Conservation (phyloP, 2,888 invertebrate species). For the Polietes domitor region DNA sequence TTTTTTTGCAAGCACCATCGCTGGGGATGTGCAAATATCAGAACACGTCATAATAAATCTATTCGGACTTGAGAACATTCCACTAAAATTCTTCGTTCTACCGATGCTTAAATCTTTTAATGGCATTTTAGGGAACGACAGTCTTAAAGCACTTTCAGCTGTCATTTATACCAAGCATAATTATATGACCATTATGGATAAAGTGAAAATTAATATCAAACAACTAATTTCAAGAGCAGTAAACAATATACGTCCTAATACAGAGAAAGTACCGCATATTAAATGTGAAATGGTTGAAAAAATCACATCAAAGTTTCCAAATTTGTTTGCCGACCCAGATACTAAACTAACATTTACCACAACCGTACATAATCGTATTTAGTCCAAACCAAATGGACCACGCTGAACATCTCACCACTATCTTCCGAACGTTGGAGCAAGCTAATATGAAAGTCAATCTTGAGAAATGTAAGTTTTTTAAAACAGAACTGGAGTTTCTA, state of each 20-base stretch:
- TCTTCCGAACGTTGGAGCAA: background rate
- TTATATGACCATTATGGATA: too few relatives aligned
- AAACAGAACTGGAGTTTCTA: background rate
- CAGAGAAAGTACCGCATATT: too few relatives aligned
- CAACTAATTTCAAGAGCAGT: too few relatives aligned
- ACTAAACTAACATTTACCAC: background rate
- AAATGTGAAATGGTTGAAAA: constrained; percentile 28
- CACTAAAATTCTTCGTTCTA: background rate
- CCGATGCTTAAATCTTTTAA: constrained; percentile 20
- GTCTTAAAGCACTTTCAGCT: constrained; percentile 10
- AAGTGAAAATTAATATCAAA: too few relatives aligned
- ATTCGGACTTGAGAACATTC: too few relatives aligned
- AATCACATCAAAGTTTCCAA: too few relatives aligned
- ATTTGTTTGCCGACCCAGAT: background rate
- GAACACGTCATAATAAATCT: too few relatives aligned
- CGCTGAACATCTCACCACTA: background rate
- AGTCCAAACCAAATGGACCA: background rate
- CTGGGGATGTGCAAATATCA: too few relatives aligned
- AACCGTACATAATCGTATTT: constrained; percentile 22
- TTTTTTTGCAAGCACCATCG: too few relatives aligned
- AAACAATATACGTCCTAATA: too few relatives aligned
- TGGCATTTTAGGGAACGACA: constrained; percentile 21
- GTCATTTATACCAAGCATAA: too few relatives aligned
- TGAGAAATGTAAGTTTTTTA: background rate
- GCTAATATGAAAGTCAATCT: background rate